Base-by-base conservation (phyloP, 2,113 vertebrate species). In the Aegotheles bennettii region DNA sequence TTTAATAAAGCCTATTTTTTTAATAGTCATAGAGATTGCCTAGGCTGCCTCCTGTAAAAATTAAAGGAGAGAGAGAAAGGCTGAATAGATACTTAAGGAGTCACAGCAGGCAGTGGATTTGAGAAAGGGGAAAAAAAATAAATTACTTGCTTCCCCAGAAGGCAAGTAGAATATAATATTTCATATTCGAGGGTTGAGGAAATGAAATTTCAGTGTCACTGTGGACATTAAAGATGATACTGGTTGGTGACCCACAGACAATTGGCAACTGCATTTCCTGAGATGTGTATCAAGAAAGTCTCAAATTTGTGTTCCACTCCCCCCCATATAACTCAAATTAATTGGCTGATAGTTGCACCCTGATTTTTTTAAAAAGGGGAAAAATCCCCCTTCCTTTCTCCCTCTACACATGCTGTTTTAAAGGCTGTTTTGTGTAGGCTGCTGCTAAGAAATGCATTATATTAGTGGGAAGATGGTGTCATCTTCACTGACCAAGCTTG, bases 131-230 rank as follows among this genome's bases (percentile, higher is more conserved):
- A 5, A 16, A n/a, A 86, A 78, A 65, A 67, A 48, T 26, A 51
- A 64, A 54, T 19, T 29, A 42, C 71, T 56, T 83, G 28, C 50
- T 67, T 91, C 50, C 68, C 78, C 38, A 88, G 87, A 81, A 92
- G 92, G 79, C 71, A 93, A 94, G 33, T 21, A 59, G 64, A 90
- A 80, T 70, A 59, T 47, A 74, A 14, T 84, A 81, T 90, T 87
- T 90, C 51, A 56, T 84, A 77, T 94, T 84, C 90, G 68, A 94
- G 75, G 16, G 33, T 8, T 70, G 67, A 35, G 31, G 26, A 96
- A 96, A 95, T 84, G 71, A 85, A 90, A 90, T 86, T 88, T 63
- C 64, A 40, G 29, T 78, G 64, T 77, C 59, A 19, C n/a, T 81
- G 63, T 78, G 79, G 38, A 42, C 60, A 42, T 79, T 73, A 65